Evolutionary conservation across 2,797 vertebrate genomes (phyloP), one percentile per base, ranked within the genome.

Genomic region (Rhinogobio ventralis): DNA sequence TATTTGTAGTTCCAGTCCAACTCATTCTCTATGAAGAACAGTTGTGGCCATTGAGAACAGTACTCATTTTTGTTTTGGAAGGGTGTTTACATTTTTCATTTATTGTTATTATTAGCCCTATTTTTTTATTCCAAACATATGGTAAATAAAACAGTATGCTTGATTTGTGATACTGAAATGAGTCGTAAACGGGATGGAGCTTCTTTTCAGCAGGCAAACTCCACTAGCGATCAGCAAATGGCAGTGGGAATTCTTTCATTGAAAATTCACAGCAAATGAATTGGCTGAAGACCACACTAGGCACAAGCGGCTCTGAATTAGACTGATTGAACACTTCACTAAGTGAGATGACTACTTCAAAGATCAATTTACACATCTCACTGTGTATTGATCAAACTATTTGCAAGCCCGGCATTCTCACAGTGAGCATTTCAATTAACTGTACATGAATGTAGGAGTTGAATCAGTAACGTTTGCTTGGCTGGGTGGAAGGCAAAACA

Each of bases 301-400:
- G 93, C 94, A 93, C 93, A 90, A 92, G 90, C 91, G 90, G 91
- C 90, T 91, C 92, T 94, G 93, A 94, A 95, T 95, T 94, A 95
- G 88, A 89, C 94, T 95, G 94, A 95, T 94, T 95, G 94, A 95
- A 94, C 94, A 95, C 93, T 93, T 94, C 92, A 90, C 91, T 94
- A 93, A 95, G 92, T 92, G 92, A 86, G 90, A 92, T 90, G 89
- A 77, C 60, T 87, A 81, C 88, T 89, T 87, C 75, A 89, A 81
- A 88, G 89, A 95, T 95, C 94, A 95, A 94, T 94, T 94, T 92
- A 94, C 93, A 94, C 94, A 94, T 95, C 91, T 92, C 89, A 90
- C 90, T 74, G 76, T 46, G 89, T 95, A 95, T 95, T 94, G 94
- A 95, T 95, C 92, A 93, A 88, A 90, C 93, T 92, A 89, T 94